A percentile compares a stretch with the other conserved stretches of the same genome.
phyloP scores from a whole-genome alignment of 2,113 vertebrate genomes.

The Sorex araneus region DNA sequence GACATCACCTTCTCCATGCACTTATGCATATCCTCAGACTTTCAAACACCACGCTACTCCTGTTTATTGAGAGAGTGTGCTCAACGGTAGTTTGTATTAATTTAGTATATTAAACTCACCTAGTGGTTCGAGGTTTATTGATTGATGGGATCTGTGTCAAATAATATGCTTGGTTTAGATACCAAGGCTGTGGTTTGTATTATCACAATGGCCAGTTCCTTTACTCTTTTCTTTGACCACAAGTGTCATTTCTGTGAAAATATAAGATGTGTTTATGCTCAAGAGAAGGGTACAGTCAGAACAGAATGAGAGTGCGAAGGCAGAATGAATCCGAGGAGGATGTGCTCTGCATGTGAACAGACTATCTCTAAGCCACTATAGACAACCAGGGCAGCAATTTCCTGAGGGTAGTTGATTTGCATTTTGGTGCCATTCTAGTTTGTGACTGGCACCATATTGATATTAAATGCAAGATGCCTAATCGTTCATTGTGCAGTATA shows the following conservation, averaged over 20 bases:
- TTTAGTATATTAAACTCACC: not conserved
- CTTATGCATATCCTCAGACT: not conserved
- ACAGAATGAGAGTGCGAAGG: not conserved
- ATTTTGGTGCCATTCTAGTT: not conserved
- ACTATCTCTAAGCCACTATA: not conserved
- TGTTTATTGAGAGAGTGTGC: not conserved
- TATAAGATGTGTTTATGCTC: not conserved
- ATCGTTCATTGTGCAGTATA: not conserved
- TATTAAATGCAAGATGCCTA: not conserved
- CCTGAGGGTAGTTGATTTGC: not conserved
- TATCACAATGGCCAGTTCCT: slow-evolving; percentile 18
- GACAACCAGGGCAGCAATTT: not conserved
- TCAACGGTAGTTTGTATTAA: slow-evolving; percentile 3
- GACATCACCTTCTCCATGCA: not conserved
- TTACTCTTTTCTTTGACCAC: not conserved
- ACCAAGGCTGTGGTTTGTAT: slow-evolving; percentile 36
- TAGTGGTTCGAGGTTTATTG: not conserved
- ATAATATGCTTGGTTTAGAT: not conserved
- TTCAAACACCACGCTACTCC: not conserved
- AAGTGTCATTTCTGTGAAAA: not conserved
- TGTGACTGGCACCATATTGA: not conserved
- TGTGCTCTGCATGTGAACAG: not conserved
- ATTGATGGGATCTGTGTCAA: slow-evolving; percentile 9
- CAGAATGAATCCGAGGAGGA: not conserved
- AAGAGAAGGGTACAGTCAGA: not conserved